Evolutionary conservation across 2,888 invertebrate species (phyloP), one percentile per base, ranked within the genome.

Genomic region (Rhamnusium bicolor): DNA sequence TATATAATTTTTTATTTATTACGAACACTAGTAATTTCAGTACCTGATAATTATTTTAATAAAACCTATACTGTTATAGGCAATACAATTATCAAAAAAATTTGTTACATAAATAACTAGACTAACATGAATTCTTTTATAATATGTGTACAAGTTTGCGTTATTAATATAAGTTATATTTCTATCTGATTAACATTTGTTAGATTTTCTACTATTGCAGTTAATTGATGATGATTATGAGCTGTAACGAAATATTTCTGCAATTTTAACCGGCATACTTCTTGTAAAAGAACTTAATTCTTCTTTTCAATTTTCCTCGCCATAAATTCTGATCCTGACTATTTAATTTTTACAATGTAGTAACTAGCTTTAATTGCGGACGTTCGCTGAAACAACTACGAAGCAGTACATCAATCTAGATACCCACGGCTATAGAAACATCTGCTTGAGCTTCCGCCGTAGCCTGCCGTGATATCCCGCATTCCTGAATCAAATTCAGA

Each of bases 331-430:
- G 32, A 40, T 16, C 32, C 60, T 49, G 62, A 24, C 63, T 40
- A 69, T 68, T 60, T 56, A 49, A 69, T 68, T 74, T 74, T 71
- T 68, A 53, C 69, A 54, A 66, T 61, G 61, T 66, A 62, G 66
- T 68, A 62, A 72, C 71, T 58, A 68, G 54, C 70, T 69, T 71
- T 75, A 75, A 75, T 72, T 72, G 72, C 72, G 70, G 71, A 72
- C 68, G 75, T 73, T 75, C 62, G 29, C 53, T 63, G 65, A 63
- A 75, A 72, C 71, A 69, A 74, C 72, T 65, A 72, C 61, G 29
- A 69, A 70, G 71, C 72, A 71, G 72, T 75, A 70, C 72, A 75
- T 75, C 75, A 75, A 75, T 75, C 75, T 75, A 71, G 70, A 72
- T 72, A 75, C 75, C 75, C 53, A 71, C 60, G 75, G 75, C 75